These are phyloP conservation scores for Macroglossus sobrinus DNA, from an alignment of 2,113 vertebrate genomes.

Conservation along the genomic window DNA sequence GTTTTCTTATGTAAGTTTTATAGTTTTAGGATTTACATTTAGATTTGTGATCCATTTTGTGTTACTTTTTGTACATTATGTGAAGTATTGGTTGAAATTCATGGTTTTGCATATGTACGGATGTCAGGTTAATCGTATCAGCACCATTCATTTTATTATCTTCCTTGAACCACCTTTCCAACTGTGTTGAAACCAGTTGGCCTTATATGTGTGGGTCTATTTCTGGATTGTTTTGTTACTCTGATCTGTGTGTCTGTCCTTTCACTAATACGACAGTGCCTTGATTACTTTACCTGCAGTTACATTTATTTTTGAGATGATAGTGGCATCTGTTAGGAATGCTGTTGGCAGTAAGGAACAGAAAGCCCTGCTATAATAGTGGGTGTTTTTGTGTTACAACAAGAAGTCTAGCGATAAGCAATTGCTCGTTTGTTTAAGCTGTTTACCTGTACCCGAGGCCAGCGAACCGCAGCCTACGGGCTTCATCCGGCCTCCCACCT, in stretches of 20 bases:
- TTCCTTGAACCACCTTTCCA: neutral
- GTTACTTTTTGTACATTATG: neutral
- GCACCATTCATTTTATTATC: neutral
- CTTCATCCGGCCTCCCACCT: neutral
- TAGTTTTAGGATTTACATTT: neutral
- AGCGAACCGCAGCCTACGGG: neutral
- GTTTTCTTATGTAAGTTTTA: neutral
- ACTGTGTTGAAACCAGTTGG: neutral
- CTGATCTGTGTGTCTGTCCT: neutral
- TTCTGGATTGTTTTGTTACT: neutral
- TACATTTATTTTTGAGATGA: conserved; percentile 34
- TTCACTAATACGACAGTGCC: neutral
- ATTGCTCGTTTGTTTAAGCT: neutral
- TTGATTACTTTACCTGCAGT: neutral
- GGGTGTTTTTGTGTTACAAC: conserved; percentile 3
- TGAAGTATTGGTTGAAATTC: neutral
- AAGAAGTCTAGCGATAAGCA: neutral
- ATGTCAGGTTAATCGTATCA: neutral
- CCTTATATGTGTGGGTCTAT: neutral
- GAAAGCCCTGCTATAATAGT: neutral
- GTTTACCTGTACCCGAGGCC: neutral
- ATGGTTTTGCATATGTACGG: neutral
- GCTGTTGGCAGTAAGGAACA: neutral
- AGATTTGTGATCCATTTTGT: neutral
- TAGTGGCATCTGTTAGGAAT: neutral